Evolutionary conservation across 2,113 vertebrate genomes (phyloP).

Genomic region (Oenanthe melanoleuca): DNA sequence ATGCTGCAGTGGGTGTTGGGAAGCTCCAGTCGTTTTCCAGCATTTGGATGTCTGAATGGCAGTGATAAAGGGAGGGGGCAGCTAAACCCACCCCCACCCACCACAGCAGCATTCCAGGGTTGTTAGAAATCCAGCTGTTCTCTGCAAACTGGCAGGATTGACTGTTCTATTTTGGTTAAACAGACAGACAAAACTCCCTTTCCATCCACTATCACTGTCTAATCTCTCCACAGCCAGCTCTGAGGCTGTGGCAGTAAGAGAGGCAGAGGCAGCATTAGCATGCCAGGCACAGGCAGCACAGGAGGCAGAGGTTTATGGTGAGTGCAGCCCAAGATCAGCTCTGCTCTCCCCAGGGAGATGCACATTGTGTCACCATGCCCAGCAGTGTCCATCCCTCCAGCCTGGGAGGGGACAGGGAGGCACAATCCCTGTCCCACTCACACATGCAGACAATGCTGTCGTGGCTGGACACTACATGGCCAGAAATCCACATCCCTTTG

Average conservation of each 20-base stretch:
- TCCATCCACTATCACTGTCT: not conserved
- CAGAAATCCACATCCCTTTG: not conserved
- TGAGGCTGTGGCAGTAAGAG: conserved; percentile 3
- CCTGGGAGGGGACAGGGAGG: not conserved
- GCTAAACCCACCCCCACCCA: not conserved
- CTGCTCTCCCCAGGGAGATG: conserved; percentile 13
- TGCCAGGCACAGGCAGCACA: conserved; percentile 5
- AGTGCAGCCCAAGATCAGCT: conserved; percentile 27
- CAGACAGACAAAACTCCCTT: conserved; percentile 35
- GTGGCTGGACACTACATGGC: not conserved
- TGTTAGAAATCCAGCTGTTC: conserved; percentile 29
- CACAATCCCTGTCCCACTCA: not conserved
- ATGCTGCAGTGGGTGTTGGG: not conserved
- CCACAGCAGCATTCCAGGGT: not conserved
- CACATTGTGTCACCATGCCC: not conserved
- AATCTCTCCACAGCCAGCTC: conserved; percentile 42
- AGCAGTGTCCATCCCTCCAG: not conserved
- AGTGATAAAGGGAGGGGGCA: not conserved
- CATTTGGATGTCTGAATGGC: not conserved
- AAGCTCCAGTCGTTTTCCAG: not conserved
- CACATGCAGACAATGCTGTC: not conserved
- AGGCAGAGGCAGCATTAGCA: not conserved
- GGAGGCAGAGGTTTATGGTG: conserved; percentile 49
- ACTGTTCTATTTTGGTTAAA: conserved; percentile 20
- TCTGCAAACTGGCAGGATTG: conserved; percentile 22